Percentiles rank a stretch among this genome's conserved stretches.
Evolutionary conservation across 1,140 invertebrate species (phyloP).

Genomic region (Aleiodes sp.): DNA sequence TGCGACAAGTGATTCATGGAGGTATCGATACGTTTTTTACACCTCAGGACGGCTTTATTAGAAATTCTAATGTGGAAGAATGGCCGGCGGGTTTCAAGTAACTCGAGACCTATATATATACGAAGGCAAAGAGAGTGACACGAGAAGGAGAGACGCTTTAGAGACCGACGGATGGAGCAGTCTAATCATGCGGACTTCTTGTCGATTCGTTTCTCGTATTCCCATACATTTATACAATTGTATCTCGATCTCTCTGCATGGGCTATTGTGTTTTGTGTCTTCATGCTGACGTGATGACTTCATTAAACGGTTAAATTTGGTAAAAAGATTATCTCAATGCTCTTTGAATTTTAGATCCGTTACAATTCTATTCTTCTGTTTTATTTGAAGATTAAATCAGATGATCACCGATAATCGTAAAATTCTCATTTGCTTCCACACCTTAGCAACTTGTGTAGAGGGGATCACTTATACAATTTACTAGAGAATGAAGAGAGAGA

Average conservation of each 20-base stretch:
- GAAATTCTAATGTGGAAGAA: slow-evolving; percentile 58
- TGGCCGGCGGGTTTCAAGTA: slow-evolving; percentile 19
- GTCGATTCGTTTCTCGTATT: slow-evolving; percentile 7
- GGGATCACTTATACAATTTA: neutral
- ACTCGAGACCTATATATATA: too few relatives aligned
- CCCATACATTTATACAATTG: neutral
- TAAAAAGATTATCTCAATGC: too few relatives aligned
- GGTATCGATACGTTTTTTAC: slow-evolving; percentile 59
- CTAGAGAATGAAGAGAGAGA: slow-evolving; percentile 40
- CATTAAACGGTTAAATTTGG: too few relatives aligned
- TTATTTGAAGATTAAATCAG: too few relatives aligned
- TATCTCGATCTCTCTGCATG: too few relatives aligned
- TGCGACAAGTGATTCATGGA: slow-evolving; percentile 61
- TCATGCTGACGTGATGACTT: too few relatives aligned
- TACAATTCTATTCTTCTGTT: too few relatives aligned
- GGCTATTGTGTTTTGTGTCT: too few relatives aligned
- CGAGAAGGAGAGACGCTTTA: slow-evolving; percentile 38
- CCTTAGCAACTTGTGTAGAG: neutral
- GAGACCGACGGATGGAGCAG: slow-evolving; percentile 42
- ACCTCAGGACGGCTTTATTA: slow-evolving; percentile 59
- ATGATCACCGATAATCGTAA: slow-evolving; percentile 17
- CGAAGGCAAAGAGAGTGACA: slow-evolving; percentile 49
- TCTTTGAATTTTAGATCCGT: too few relatives aligned
- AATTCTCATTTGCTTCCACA: slow-evolving; percentile 1
- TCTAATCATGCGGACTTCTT: slow-evolving; percentile 53